These are phyloP conservation scores for Planiliza haematocheilus DNA, from an alignment of 2,113 vertebrate genomes.

Conservation along the genomic window DNA sequence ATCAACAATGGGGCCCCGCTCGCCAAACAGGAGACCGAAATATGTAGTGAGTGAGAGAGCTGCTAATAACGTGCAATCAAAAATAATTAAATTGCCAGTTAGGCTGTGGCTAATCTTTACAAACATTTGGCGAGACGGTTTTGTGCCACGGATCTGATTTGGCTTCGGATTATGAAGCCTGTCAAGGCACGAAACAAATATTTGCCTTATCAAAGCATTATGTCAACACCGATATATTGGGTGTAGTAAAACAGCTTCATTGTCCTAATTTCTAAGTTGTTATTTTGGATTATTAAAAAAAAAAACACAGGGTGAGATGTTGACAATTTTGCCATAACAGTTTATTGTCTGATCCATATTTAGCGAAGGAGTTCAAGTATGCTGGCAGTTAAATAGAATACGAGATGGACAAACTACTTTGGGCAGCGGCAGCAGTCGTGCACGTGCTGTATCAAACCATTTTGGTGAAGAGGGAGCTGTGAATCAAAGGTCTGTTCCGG, in stretches of 20 bases:
- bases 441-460: no score
- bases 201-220: constrained; percentile 36
- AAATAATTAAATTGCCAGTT: constrained; percentile 65
- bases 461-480: no score
- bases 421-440: no score
- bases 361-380: not conserved
- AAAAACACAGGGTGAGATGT: not conserved
- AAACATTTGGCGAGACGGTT: constrained; percentile 60
- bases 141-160: constrained; percentile 51
- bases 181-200: constrained; percentile 31
- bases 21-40: constrained; percentile 59
- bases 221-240: constrained; percentile 29
- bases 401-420: no score
- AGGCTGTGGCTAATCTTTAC: constrained; percentile 57
- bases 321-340: constrained; percentile 5
- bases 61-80: constrained; percentile 64
- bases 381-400: no score
- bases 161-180: constrained; percentile 28
- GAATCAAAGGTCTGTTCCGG: no score
- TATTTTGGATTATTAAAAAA: no score
- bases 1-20: constrained; percentile 55
- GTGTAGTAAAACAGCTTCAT: constrained; percentile 9
- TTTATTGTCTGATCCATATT: constrained; percentile 24
- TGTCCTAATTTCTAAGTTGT: not conserved
- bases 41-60: constrained; percentile 25